These are phyloP conservation scores for Linyphia triangularis DNA, from an alignment of 2,888 invertebrate species.

Conservation along the genomic window DNA sequence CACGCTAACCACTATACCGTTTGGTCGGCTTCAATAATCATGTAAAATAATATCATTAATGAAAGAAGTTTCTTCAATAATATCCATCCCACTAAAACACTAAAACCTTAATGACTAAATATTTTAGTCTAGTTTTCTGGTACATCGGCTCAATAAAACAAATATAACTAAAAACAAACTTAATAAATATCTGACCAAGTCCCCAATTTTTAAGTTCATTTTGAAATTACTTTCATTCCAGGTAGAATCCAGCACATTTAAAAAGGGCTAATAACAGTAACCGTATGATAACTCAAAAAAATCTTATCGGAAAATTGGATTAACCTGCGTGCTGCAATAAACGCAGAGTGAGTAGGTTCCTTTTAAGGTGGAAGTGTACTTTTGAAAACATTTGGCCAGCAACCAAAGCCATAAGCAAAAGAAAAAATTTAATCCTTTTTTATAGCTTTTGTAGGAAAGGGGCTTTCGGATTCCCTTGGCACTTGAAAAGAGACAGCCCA, in stretches of 20 bases:
- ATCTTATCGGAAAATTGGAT: slow-evolving; percentile 22
- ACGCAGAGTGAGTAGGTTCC: not conserved
- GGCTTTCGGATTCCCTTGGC: slow-evolving; percentile 23
- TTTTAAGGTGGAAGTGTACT: slow-evolving; percentile 4
- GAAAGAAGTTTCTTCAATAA: no score
- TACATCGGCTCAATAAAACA: no score
- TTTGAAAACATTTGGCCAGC: slow-evolving; percentile 45
- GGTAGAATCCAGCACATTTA: not conserved
- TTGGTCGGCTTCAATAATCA: no score
- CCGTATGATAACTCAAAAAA: slow-evolving; percentile 35
- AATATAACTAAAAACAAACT: no score
- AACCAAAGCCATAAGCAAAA: slow-evolving; percentile 15
- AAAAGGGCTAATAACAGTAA: slow-evolving; percentile 7
- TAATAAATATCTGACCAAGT: slow-evolving; percentile 16
- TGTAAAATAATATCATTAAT: no score
- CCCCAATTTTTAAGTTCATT: not conserved
- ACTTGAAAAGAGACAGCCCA: slow-evolving; percentile 29
- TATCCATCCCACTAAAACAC: no score
- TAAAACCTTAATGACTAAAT: no score
- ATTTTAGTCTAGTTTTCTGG: no score
- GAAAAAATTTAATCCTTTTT: slow-evolving; percentile 46
- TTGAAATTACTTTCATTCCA: not conserved
- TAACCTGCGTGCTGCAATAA: slow-evolving; percentile 20
- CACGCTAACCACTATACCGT: no score
- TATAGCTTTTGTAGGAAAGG: slow-evolving; percentile 46